Percentiles rank a stretch among this genome's conserved stretches.
These are phyloP conservation scores for Cenopis cana DNA, from an alignment of 2,888 invertebrate genomes.

Conservation along the genomic window DNA sequence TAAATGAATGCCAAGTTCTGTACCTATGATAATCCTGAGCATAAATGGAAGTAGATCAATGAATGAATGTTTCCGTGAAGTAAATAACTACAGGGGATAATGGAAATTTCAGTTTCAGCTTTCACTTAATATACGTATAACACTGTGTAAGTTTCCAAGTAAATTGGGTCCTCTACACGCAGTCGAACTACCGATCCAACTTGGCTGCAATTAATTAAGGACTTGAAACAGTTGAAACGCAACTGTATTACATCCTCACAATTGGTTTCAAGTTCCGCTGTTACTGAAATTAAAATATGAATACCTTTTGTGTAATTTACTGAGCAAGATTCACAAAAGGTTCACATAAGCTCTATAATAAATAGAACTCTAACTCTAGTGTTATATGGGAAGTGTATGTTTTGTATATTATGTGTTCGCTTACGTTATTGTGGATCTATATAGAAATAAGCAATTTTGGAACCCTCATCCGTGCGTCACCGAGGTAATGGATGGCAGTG, in stretches of 20 bases:
- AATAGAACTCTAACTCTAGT: constrained; percentile 4
- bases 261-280: constrained; percentile 33
- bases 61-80: background rate
- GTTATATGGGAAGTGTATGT: constrained; percentile 18
- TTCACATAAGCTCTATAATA: constrained; percentile 15
- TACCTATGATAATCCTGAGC: no score
- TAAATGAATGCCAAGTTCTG: no score
- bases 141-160: constrained; percentile 48
- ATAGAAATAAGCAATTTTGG: constrained; percentile 64
- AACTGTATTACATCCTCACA: constrained; percentile 53
- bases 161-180: constrained; percentile 48
- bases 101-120: constrained; percentile 22
- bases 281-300: constrained; percentile 27
- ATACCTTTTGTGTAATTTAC: constrained; percentile 19
- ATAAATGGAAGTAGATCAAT: no score
- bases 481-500: constrained; percentile 62
- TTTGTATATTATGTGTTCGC: constrained; percentile 50
- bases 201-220: constrained; percentile 63
- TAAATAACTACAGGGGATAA: constrained; percentile 16
- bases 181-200: constrained; percentile 56
- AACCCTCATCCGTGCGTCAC: constrained; percentile 67
- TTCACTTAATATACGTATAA: constrained; percentile 29
- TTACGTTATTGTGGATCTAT: constrained; percentile 52
- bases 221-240: constrained; percentile 53
- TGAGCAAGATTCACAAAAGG: constrained; percentile 14